These are phyloP conservation scores for Columbina picui DNA, from an alignment of 2,113 vertebrate genomes.

Conservation along the genomic window DNA sequence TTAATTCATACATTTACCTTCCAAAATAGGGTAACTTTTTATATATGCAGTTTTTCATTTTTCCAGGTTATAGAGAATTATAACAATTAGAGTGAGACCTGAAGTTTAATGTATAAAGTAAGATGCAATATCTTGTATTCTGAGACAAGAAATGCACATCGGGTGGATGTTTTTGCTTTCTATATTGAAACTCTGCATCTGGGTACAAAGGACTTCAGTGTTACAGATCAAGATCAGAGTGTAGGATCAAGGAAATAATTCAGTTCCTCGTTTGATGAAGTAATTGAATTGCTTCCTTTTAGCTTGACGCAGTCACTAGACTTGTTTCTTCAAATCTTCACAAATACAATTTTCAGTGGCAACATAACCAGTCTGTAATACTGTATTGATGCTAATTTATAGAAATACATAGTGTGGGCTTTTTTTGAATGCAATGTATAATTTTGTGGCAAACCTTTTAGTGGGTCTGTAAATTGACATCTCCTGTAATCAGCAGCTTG, in stretches of 20 bases:
- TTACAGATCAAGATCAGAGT: background rate
- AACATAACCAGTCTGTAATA: conserved; percentile 62
- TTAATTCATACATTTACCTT: background rate
- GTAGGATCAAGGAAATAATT: background rate
- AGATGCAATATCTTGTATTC: background rate
- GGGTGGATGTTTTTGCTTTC: background rate
- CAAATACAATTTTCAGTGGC: conserved; percentile 62
- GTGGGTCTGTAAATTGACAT: conserved; percentile 57
- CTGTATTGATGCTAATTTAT: conserved; percentile 70
- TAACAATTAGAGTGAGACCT: background rate
- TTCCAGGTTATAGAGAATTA: background rate
- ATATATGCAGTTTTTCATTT: background rate
- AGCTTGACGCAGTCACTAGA: background rate
- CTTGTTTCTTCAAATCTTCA: conserved; percentile 44
- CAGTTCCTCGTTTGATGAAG: background rate
- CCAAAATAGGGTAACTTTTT: background rate
- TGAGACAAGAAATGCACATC: background rate
- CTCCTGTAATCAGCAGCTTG: conserved; percentile 51
- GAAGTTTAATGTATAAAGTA: background rate
- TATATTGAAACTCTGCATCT: background rate
- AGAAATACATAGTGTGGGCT: conserved; percentile 59
- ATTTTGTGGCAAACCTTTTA: conserved; percentile 72
- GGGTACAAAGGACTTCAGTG: background rate
- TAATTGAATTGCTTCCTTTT: conserved; percentile 42
- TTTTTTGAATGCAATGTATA: conserved; percentile 68